A percentile compares a stretch with the other conserved stretches of the same genome.
phyloP scores from a whole-genome alignment of 2,113 vertebrate genomes.

The Ptychochromis oligacanthus region DNA sequence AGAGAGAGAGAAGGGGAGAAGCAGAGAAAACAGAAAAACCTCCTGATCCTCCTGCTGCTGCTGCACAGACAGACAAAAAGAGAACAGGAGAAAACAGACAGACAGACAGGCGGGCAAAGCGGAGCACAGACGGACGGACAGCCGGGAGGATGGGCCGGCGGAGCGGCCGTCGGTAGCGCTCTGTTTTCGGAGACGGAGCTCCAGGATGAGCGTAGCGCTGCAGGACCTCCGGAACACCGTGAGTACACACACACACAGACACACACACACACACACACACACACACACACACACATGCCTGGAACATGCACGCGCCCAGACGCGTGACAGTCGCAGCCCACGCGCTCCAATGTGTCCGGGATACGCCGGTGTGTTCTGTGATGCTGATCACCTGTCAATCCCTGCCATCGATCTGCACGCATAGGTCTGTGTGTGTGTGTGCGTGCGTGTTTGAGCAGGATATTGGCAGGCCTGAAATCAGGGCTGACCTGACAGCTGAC shows the following conservation, averaged over 20 bases:
- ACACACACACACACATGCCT: background rate
- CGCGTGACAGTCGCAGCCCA: constrained; percentile 2
- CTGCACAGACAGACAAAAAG: background rate
- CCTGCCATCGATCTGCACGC: background rate
- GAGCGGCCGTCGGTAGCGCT: constrained; percentile 64
- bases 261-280: background rate
- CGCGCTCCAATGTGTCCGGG: background rate
- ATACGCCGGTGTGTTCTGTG: background rate
- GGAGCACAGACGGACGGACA: background rate
- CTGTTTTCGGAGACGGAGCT: constrained; percentile 54
- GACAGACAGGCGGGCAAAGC: background rate
- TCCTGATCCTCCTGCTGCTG: constrained; percentile 7
- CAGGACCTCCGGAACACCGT: constrained; percentile 76
- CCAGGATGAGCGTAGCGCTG: constrained; percentile 78
- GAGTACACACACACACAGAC: constrained; percentile 46
- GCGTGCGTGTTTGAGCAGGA: background rate
- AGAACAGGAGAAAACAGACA: background rate
- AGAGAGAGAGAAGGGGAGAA: constrained; percentile 4
- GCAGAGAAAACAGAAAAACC: background rate
- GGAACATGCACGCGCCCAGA: background rate
- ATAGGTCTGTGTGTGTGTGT: background rate
- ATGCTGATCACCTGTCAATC: constrained; percentile 46
- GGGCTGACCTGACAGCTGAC: constrained; percentile 23
- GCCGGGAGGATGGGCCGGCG: constrained; percentile 62
- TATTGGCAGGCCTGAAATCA: constrained; percentile 11